A percentile compares a stretch with the other conserved stretches of the same genome.
Conservation (phyloP, 2,797 vertebrate species). For the Scyliorhinus canicula region DNA sequence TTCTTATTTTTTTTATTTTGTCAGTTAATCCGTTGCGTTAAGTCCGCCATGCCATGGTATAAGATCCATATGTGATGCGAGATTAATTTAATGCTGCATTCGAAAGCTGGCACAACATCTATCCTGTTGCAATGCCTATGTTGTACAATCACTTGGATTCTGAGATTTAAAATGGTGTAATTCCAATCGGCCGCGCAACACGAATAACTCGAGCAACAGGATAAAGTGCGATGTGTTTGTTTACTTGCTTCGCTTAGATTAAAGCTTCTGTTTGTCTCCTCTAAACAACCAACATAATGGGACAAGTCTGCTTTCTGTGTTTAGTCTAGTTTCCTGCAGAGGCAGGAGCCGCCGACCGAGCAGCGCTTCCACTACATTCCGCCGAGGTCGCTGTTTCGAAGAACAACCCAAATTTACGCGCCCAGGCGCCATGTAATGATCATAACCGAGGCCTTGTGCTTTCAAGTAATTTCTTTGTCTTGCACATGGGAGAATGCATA, state of each 20-base stretch:
- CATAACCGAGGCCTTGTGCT: slow-evolving; percentile 96
- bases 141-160: not conserved
- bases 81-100: not conserved
- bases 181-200: not conserved
- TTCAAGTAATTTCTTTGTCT: slow-evolving; percentile 38
- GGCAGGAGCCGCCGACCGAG: slow-evolving; percentile 51
- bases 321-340: slow-evolving; percentile 58
- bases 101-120: not conserved
- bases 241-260: slow-evolving; percentile 34
- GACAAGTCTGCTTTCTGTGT: slow-evolving; percentile 57
- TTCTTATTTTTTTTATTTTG: not conserved
- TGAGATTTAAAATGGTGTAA: not conserved
- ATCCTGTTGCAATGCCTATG: not conserved
- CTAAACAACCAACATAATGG: slow-evolving; percentile 58
- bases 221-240: slow-evolving; percentile 20
- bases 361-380: slow-evolving; percentile 56
- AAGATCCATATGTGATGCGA: no score
- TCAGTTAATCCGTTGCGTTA: not conserved
- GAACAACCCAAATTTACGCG: slow-evolving; percentile 53
- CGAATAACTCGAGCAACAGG: not conserved
- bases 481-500: slow-evolving; percentile 35
- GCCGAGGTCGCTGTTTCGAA: slow-evolving; percentile 70
- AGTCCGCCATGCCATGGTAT: no score
- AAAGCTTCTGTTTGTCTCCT: slow-evolving; percentile 38
- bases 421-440: slow-evolving; percentile 72